These are phyloP conservation scores for Diadumene lineata DNA, from an alignment of 92 coral and sea anemone genomes.

Conservation along the genomic window DNA sequence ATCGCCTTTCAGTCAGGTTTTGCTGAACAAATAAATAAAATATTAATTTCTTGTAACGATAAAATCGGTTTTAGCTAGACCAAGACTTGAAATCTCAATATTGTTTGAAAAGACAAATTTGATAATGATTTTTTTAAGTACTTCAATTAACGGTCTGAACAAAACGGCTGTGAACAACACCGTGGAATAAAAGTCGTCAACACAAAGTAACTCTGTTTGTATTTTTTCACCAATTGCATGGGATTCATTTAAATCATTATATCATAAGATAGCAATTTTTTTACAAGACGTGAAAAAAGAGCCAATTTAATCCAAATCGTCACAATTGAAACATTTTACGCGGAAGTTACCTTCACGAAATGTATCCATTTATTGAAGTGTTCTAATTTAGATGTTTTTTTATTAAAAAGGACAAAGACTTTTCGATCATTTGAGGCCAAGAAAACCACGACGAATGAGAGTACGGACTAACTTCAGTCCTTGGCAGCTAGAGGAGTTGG, in stretches of 20 bases:
- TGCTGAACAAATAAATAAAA: no score
- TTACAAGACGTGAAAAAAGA: neutral
- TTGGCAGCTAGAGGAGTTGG: conserved; percentile 97
- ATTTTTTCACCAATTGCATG: no score
- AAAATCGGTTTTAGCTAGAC: neutral
- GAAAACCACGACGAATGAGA: conserved; percentile 94
- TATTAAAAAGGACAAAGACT: conserved; percentile 72
- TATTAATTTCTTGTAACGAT: no score
- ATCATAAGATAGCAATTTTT: no score
- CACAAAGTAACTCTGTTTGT: no score
- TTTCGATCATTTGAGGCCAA: conserved; percentile 76
- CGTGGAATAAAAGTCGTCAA: neutral
- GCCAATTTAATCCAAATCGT: neutral
- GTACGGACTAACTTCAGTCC: conserved; percentile 96
- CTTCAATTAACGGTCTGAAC: neutral
- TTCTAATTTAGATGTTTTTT: neutral
- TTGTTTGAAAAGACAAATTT: neutral
- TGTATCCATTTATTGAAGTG: no score
- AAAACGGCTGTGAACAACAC: neutral
- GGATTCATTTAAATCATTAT: neutral
- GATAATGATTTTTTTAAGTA: neutral
- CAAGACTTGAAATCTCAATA: neutral
- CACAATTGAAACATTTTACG: neutral
- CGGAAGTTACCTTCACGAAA: no score
- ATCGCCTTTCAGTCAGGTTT: no score